Conservation (phyloP, 2,888 invertebrate species). For the Rotaria macrura region DNA sequence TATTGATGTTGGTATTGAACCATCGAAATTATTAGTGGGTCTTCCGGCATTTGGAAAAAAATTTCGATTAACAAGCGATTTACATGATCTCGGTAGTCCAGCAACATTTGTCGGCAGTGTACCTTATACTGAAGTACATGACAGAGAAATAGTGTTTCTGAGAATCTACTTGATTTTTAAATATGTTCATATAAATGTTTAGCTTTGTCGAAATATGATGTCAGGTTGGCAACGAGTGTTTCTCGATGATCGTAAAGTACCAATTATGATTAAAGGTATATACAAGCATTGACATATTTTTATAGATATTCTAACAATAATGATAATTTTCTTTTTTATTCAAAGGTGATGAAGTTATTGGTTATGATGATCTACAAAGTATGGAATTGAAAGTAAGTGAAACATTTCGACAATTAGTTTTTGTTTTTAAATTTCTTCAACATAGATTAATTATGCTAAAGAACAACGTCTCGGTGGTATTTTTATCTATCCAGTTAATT, state of each 20-base stretch:
- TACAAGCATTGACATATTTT: background rate
- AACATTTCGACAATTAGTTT: background rate
- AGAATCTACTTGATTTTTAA: background rate
- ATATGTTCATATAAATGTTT: no score
- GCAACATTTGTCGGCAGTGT: conserved; percentile 29
- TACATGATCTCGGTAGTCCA: conserved; percentile 28
- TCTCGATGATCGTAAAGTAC: conserved; percentile 30
- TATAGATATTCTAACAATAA: background rate
- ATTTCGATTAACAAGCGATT: conserved; percentile 28
- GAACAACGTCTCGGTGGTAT: conserved; percentile 21
- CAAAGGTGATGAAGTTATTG: conserved; percentile 20
- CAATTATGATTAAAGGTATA: conserved; percentile 31
- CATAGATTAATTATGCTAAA: conserved; percentile 27
- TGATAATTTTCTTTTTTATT: background rate
- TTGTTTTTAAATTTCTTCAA: background rate
- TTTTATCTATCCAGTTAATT: conserved; percentile 17
- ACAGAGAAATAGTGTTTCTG: no score
- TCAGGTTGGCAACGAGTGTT: conserved; percentile 33
- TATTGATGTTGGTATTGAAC: conserved; percentile 19
- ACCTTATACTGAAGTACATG: conserved; percentile 31
- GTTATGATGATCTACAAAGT: conserved; percentile 14
- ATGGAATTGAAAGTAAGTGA: background rate
- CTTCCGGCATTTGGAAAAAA: conserved; percentile 32
- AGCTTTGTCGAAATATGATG: conserved; percentile 30
- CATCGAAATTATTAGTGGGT: conserved; percentile 29